Evolutionary conservation across 1,140 invertebrate species (phyloP).

Genomic region (Leguminivora glycinivorella): DNA sequence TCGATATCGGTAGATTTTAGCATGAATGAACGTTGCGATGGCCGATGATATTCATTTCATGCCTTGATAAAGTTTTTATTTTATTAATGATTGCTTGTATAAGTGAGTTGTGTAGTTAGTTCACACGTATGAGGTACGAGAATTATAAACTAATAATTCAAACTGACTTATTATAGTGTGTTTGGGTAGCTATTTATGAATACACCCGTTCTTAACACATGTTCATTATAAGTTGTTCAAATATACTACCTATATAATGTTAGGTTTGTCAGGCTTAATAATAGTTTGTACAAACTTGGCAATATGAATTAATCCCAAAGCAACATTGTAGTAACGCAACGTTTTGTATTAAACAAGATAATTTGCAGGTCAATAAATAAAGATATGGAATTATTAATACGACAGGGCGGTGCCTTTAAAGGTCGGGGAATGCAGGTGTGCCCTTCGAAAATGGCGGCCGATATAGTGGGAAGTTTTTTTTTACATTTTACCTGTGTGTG

Average conservation of each 20-base stretch:
- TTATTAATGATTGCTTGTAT: too few species aligned
- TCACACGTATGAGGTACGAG: too few species aligned
- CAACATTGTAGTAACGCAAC: slow-evolving; percentile 50
- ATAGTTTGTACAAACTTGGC: not conserved
- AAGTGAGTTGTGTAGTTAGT: too few species aligned
- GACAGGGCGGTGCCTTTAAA: slow-evolving; percentile 41
- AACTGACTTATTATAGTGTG: not conserved
- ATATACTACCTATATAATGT: not conserved
- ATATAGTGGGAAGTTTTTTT: not conserved
- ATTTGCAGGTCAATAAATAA: slow-evolving; percentile 54
- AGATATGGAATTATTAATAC: slow-evolving; percentile 52
- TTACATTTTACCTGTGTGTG: not conserved
- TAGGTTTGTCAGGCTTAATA: not conserved
- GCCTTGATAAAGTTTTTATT: too few species aligned
- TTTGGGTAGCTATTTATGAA: not conserved
- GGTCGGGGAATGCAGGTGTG: slow-evolving; percentile 15
- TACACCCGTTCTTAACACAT: not conserved
- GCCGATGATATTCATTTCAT: not conserved
- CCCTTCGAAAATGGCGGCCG: slow-evolving; percentile 29
- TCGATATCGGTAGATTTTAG: not conserved
- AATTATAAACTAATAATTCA: too few species aligned
- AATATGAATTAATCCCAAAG: slow-evolving; percentile 18
- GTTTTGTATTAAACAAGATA: slow-evolving; percentile 41
- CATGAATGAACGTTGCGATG: not conserved
- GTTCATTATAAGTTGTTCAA: not conserved